A percentile compares a stretch with the other conserved stretches of the same genome.
phyloP scores from a whole-genome alignment of 1,140 invertebrate species.

The Zaprionus ghesquierei region DNA sequence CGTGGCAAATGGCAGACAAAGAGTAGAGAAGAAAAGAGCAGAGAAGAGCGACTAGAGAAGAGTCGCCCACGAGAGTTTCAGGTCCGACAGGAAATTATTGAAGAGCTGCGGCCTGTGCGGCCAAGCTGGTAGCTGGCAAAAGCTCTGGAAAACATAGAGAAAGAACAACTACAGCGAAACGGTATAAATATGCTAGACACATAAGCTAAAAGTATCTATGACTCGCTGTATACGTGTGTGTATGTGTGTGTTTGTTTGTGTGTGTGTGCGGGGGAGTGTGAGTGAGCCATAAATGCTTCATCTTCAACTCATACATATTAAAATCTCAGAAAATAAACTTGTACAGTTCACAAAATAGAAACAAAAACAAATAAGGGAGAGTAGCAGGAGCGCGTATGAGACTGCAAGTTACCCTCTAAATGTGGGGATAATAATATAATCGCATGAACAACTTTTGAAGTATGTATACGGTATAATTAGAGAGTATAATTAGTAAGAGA shows the following conservation, averaged over 20 bases:
- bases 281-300: slow-evolving; percentile 65
- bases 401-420: not conserved
- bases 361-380: slow-evolving; percentile 16
- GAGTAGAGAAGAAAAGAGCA: not conserved
- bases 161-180: slow-evolving; percentile 14
- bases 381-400: not conserved
- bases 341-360: slow-evolving; percentile 65
- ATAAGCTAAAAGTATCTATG: slow-evolving; percentile 49
- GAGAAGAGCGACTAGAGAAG: not conserved
- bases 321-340: slow-evolving; percentile 78
- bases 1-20: slow-evolving; percentile 43
- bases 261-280: not conserved
- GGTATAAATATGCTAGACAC: slow-evolving; percentile 71
- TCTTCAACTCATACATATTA: slow-evolving; percentile 79
- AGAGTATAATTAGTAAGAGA: too few species aligned
- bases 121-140: not conserved
- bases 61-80: not conserved
- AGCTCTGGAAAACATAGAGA: not conserved
- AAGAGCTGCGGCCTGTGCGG: slow-evolving; percentile 29
- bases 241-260: slow-evolving; percentile 18
- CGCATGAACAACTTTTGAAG: too few species aligned
- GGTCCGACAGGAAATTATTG: slow-evolving; percentile 48
- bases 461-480: too few species aligned
- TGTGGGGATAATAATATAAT: too few species aligned
- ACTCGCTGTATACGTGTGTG: slow-evolving; percentile 19